A percentile compares a stretch with the other conserved stretches of the same genome.
These are phyloP conservation scores for Nasalis larvatus DNA, from an alignment of 2,113 vertebrate species.

Conservation along the genomic window DNA sequence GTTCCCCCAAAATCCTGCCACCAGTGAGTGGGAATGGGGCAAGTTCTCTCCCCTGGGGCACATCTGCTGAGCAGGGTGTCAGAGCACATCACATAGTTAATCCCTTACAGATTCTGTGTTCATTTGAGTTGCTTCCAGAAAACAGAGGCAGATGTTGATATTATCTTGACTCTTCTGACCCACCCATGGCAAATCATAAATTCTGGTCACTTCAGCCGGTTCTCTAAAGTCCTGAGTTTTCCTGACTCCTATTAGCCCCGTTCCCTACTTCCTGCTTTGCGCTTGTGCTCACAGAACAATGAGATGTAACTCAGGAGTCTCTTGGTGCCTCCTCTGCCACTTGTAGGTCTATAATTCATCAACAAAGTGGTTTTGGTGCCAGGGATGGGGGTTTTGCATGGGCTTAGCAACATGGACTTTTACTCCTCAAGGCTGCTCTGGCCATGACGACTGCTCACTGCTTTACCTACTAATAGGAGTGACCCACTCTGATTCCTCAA, in stretches of 20 bases:
- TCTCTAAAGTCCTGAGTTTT: not conserved
- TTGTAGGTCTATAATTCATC: not conserved
- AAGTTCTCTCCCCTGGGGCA: not conserved
- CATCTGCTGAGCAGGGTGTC: not conserved
- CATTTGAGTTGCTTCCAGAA: not conserved
- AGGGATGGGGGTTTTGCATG: not conserved
- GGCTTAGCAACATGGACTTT: not conserved
- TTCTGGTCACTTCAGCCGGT: not conserved
- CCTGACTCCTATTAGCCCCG: not conserved
- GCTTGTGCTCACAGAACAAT: not conserved
- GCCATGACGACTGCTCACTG: not conserved
- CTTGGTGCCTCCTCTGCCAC: not conserved
- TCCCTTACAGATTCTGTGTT: not conserved
- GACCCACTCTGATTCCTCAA: not conserved
- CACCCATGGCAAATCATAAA: accelerated
- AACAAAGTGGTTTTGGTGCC: not conserved
- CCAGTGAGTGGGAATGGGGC: not conserved
- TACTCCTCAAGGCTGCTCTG: not conserved
- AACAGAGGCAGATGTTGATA: not conserved
- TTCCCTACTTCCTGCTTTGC: not conserved
- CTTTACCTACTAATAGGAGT: not conserved
- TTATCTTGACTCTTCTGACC: not conserved
- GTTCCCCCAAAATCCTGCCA: not conserved
- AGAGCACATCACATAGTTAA: not conserved
- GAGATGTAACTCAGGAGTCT: not conserved